phyloP scores from a whole-genome alignment of 2,797 vertebrate species.

The Cygnus olor region DNA sequence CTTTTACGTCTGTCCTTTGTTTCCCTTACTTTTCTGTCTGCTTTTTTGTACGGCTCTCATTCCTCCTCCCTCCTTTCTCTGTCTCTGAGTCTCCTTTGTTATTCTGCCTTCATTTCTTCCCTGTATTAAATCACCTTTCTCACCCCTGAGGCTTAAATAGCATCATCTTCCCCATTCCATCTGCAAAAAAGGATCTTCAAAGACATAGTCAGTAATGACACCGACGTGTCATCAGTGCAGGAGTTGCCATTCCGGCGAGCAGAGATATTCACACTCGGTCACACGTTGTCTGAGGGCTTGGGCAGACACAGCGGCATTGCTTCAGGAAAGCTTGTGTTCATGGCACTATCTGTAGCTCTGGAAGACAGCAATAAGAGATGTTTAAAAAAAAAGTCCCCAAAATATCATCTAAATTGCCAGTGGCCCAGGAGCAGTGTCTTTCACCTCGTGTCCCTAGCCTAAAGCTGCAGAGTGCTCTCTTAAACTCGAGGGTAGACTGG shows the following conservation, averaged over 20 bases:
- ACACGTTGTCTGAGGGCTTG: not conserved
- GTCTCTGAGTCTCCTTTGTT: slow-evolving; percentile 35
- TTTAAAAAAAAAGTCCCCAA: not conserved
- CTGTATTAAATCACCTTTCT: slow-evolving; percentile 58
- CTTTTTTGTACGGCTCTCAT: not conserved
- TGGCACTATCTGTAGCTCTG: not conserved
- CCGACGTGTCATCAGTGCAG: not conserved
- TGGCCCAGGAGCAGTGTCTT: not conserved
- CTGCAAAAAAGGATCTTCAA: slow-evolving; percentile 2
- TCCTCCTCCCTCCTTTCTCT: not conserved
- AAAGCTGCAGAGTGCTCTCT: not conserved
- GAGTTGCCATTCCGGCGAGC: not conserved
- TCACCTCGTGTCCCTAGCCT: not conserved
- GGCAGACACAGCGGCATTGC: not conserved
- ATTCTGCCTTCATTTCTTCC: slow-evolving; percentile 20
- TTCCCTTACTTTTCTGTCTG: slow-evolving; percentile 10
- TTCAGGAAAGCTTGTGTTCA: not conserved
- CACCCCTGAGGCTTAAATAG: slow-evolving; percentile 32
- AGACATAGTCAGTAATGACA: not conserved
- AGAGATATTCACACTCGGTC: slow-evolving; percentile 15
- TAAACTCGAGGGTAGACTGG: not conserved
- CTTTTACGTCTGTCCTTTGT: slow-evolving; percentile 4
- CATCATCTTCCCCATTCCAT: not conserved
- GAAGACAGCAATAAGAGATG: not conserved
- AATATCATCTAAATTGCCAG: not conserved